A percentile compares a stretch with the other conserved stretches of the same genome.
Conservation (phyloP, 2,888 invertebrate genomes). For the Eupithecia subfuscata region DNA sequence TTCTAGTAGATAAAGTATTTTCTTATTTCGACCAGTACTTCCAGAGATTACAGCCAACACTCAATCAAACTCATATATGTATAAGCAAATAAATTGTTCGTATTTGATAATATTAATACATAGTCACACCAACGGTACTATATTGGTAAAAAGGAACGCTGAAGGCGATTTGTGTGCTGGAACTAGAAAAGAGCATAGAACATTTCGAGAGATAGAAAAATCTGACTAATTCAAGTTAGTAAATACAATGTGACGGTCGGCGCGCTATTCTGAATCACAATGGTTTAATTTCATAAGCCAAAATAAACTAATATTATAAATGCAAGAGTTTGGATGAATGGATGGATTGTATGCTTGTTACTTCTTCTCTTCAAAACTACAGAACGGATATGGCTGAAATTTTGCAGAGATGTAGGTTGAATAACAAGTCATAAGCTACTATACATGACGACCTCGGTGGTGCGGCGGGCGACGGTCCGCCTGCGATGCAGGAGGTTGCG, state of each 20-base stretch:
- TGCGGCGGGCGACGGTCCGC: no score
- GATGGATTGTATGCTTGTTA: neutral
- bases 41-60: neutral
- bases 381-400: neutral
- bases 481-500: no score
- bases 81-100: no score
- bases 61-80: no score
- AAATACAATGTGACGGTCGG: neutral
- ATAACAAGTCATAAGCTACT: no score
- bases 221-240: neutral
- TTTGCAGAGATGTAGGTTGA: neutral
- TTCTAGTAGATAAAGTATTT: neutral
- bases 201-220: neutral
- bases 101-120: no score
- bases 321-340: neutral
- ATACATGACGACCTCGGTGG: neutral
- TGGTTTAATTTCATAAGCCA: neutral
- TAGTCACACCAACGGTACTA: neutral
- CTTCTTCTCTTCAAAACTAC: neutral
- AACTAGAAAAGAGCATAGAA: no score
- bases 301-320: neutral
- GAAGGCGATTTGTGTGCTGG: neutral
- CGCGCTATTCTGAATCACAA: neutral
- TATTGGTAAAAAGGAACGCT: neutral
- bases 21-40: neutral